Evolutionary conservation across 2,797 vertebrate genomes (phyloP).

Genomic region (Danio jaintianensis): DNA sequence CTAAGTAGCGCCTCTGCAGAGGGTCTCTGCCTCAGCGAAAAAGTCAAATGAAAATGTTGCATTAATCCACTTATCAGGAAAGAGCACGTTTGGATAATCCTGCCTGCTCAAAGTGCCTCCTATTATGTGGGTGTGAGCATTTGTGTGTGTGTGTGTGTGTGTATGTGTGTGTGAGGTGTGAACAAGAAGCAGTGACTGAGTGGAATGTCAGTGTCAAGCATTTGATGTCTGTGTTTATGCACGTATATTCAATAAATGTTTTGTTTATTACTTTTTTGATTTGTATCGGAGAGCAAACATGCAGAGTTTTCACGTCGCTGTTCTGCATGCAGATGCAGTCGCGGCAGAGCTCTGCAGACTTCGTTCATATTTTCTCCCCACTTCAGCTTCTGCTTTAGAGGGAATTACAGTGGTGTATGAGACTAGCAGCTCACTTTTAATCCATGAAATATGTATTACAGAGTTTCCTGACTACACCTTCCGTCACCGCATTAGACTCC

Average conservation of each 20-base stretch:
- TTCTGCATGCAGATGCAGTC: background rate
- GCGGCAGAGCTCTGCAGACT: conserved; percentile 31
- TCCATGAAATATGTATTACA: conserved; percentile 60
- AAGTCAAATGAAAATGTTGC: conserved; percentile 78
- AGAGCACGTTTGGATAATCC: conserved; percentile 85
- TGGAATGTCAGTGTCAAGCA: conserved; percentile 24
- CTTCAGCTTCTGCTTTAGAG: conserved; percentile 45
- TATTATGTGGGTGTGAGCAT: conserved; percentile 69
- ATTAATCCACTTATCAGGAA: conserved; percentile 85
- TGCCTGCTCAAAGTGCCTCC: conserved; percentile 77
- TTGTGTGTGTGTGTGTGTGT: conserved; percentile 47
- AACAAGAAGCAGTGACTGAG: conserved; percentile 23
- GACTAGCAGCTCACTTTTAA: conserved; percentile 55
- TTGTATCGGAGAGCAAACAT: background rate
- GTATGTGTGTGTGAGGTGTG: conserved; percentile 48
- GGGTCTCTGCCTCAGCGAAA: conserved; percentile 80
- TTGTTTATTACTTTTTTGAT: conserved; percentile 10
- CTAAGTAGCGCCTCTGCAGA: conserved; percentile 80
- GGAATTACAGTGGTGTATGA: conserved; percentile 51
- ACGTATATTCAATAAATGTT: background rate
- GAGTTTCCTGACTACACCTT: conserved; percentile 51
- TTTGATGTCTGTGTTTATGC: conserved; percentile 50
- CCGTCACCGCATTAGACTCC: conserved; percentile 44
- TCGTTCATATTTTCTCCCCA: conserved; percentile 30
- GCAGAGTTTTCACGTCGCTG: background rate